phyloP scores from a whole-genome alignment of 2,888 invertebrate species.

The Drosophila limbata region DNA sequence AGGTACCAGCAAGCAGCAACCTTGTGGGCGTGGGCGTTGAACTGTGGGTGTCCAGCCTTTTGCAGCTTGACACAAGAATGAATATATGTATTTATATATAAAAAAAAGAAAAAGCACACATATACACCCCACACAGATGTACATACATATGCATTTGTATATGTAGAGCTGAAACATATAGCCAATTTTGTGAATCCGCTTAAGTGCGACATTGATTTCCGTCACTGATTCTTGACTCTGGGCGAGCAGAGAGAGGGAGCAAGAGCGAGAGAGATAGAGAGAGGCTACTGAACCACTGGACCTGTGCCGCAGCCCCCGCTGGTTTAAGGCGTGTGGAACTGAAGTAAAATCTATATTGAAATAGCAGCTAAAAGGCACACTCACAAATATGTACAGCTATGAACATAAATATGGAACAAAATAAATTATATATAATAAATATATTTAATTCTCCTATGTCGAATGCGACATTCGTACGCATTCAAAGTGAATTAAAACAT shows the following conservation, averaged over 20 bases:
- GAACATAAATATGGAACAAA: not conserved
- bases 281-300: not conserved
- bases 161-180: conserved; percentile 61
- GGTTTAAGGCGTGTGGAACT: conserved; percentile 43
- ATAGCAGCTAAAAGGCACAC: conserved; percentile 52
- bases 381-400: conserved; percentile 3
- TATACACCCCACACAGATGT: conserved; percentile 1
- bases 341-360: conserved; percentile 55
- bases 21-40: conserved; percentile 39
- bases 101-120: conserved; percentile 19
- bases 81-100: conserved; percentile 11
- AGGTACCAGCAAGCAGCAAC: conserved; percentile 38
- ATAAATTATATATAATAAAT: not conserved
- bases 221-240: conserved; percentile 75
- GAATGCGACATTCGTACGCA: no score
- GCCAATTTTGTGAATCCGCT: conserved; percentile 79
- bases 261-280: not conserved
- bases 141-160: not conserved
- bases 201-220: conserved; percentile 81
- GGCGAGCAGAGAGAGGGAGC: conserved; percentile 36
- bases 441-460: no score
- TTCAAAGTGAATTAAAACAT: no score
- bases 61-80: conserved; percentile 5
- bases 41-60: conserved; percentile 43
- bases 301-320: conserved; percentile 1